Base-by-base conservation (phyloP, 2,888 invertebrate species). In the Pheosia gnoma region DNA sequence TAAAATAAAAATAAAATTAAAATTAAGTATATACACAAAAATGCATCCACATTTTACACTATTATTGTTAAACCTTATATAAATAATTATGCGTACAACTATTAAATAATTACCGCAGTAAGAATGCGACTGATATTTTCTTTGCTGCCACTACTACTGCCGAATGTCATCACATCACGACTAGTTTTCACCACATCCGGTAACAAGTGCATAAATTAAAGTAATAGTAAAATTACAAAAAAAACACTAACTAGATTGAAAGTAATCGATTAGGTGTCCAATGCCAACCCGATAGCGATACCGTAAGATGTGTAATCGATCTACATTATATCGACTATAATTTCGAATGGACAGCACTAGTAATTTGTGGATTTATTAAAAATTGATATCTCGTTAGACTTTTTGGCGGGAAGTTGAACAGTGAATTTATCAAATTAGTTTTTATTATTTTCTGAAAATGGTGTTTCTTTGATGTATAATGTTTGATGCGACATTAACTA, bases 141-240 rank as follows among this genome's bases (percentile, higher is more conserved):
- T 63, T 45, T 66, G 60, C 63, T 57, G 38, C 59, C 56, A 59
- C 51, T 61, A 59, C 66, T 62, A 70, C 57, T 59, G 67, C 71
- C 74, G 74, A 71, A 78, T 78, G 78, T 71, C 76, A 75, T 75
- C 75, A 80, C 77, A 72, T 70, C 71, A 72, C 73, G 75, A 78
- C 77, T 67, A 71, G 80, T 82, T 85, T 84, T 81, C 82, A 80
- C 82, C 80, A 79, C 83, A 84, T 88, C 87, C 89, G 88, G 84
- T 78, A 76, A 72, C 71, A 68, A 68, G 72, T 72, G 75, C 66
- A 80, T 82, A 82, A 80, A 84, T 84, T 83, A 82, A 74, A 62
- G 59, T 60, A 52, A 58, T 52, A 57, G 39, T 43, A 63, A 67
- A 78, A 77, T 78, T 75, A 79, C n/a, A 80, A 78, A 75, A 69